Conservation (phyloP, 2,797 vertebrate species). For the Trematomus bernacchii region DNA sequence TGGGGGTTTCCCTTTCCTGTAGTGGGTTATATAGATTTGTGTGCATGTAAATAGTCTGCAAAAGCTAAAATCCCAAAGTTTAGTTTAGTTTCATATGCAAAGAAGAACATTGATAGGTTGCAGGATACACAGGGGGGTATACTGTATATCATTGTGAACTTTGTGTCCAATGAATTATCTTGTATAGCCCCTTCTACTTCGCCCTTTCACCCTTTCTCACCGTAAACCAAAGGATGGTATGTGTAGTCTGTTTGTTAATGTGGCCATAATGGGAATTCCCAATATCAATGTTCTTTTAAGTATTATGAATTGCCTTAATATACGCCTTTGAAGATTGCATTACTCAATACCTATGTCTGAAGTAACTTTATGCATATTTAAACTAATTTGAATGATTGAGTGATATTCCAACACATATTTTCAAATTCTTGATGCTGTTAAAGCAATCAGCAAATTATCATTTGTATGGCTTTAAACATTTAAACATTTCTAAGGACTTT, state of each 20-base stretch:
- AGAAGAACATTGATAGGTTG: background rate
- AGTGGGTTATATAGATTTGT: no score
- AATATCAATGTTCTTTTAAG: conserved; percentile 16
- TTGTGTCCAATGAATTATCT: conserved; percentile 20
- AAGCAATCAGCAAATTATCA: background rate
- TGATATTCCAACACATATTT: background rate
- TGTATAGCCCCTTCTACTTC: conserved; percentile 35
- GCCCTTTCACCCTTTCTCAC: conserved; percentile 14
- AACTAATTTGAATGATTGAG: background rate
- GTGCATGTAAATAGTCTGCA: no score
- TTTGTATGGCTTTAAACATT: background rate
- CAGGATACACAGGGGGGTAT: background rate
- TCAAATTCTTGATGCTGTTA: background rate
- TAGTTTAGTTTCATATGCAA: background rate
- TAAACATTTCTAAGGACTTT: background rate
- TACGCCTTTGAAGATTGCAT: conserved; percentile 9
- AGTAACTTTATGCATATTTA: background rate
- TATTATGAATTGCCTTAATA: conserved; percentile 2
- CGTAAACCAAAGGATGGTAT: background rate
- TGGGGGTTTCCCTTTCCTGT: no score
- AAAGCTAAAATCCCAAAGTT: no score
- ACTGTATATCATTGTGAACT: background rate
- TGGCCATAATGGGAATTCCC: conserved; percentile 30
- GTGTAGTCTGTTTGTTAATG: conserved; percentile 3
- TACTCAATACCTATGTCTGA: conserved; percentile 6